Conservation (phyloP, 1,140 invertebrate species). For the Heliconius nattereri region DNA sequence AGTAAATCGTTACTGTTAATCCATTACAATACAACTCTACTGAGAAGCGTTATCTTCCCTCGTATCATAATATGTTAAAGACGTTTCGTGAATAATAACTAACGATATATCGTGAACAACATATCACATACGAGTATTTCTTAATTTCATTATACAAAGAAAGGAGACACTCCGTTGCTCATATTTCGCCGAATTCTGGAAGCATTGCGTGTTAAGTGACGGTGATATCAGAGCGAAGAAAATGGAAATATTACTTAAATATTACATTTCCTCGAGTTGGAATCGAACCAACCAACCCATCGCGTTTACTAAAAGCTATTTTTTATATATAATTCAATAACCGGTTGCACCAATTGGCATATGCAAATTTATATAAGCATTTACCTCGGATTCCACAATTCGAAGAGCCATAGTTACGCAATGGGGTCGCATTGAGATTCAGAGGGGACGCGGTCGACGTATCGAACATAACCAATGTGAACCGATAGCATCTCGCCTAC, state of each 20-base stretch:
- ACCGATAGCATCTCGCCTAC: constrained; percentile 65
- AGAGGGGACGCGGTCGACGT: constrained; percentile 49
- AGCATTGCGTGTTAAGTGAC: too few species aligned
- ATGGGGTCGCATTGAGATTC: constrained; percentile 53
- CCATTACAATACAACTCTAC: constrained; percentile 10
- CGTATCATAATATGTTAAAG: constrained; percentile 22
- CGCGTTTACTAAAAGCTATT: not conserved
- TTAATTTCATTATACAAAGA: not conserved
- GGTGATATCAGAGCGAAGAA: too few species aligned
- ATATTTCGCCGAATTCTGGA: too few species aligned
- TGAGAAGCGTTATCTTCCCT: constrained; percentile 20
- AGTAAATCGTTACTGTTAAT: constrained; percentile 11
- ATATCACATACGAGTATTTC: not conserved
- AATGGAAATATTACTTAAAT: too few species aligned
- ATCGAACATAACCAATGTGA: constrained; percentile 48
- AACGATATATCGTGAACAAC: not conserved
- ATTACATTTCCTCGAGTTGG: too few species aligned
- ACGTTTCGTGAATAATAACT: constrained; percentile 23
- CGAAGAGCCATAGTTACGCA: constrained; percentile 31
- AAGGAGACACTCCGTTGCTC: too few species aligned
- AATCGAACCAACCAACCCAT: too few species aligned
- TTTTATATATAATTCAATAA: constrained; percentile 16
- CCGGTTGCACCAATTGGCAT: constrained; percentile 29
- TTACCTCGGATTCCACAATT: constrained; percentile 38
- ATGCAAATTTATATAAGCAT: constrained; percentile 36